phyloP scores from a whole-genome alignment of 2,113 vertebrate genomes.

The Clarias gariepinus region DNA sequence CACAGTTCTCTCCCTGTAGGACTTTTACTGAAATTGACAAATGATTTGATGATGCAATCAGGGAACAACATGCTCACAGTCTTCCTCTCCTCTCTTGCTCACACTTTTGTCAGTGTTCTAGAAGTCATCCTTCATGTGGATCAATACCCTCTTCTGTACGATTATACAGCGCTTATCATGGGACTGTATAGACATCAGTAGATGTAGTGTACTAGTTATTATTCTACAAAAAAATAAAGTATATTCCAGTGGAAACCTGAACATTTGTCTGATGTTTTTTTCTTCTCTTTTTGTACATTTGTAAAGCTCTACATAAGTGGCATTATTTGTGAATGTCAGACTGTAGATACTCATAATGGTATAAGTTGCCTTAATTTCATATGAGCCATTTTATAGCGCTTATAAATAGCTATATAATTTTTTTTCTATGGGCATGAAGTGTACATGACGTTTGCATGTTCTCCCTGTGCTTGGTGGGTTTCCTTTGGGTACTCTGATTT shows the following conservation, averaged over 20 bases:
- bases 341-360: not conserved
- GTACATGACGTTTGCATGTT: not conserved
- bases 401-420: not conserved
- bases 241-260: slow-evolving; percentile 62
- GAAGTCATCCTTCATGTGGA: slow-evolving; percentile 49
- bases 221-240: slow-evolving; percentile 74
- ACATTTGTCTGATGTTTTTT: slow-evolving; percentile 23
- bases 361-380: not conserved
- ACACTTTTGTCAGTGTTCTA: slow-evolving; percentile 60
- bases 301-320: not conserved
- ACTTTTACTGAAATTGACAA: slow-evolving; percentile 23
- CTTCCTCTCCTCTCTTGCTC: slow-evolving; percentile 75
- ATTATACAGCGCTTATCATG: slow-evolving; percentile 61
- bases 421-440: not conserved
- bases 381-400: not conserved
- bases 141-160: slow-evolving; percentile 25
- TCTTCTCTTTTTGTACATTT: not conserved
- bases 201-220: slow-evolving; percentile 78
- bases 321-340: not conserved
- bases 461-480: too few relatives aligned
- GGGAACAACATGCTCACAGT: slow-evolving; percentile 72
- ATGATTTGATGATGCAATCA: slow-evolving; percentile 64
- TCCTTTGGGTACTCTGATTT: too few relatives aligned
- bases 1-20: not conserved
- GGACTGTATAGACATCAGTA: slow-evolving; percentile 67